Evolutionary conservation across 1,140 invertebrate genomes (phyloP).

Genomic region (Rhopalosiphum maidis): DNA sequence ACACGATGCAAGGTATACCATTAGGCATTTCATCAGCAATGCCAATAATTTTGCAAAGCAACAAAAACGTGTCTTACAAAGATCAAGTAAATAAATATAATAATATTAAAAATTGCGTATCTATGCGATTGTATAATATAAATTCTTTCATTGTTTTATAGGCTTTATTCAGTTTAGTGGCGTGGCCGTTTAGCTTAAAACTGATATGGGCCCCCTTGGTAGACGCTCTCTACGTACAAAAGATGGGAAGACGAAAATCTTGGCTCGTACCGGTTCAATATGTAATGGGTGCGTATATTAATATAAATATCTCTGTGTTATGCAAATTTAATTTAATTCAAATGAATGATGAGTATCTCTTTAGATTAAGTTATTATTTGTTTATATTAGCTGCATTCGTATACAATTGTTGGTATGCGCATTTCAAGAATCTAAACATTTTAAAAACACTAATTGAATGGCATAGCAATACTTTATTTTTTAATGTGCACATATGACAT

Average conservation of each 20-base stretch:
- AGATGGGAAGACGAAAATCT: conserved; percentile 74
- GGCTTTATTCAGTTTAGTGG: conserved; percentile 97
- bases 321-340: not conserved
- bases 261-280: conserved; percentile 81
- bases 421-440: not conserved
- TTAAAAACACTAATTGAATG: not conserved
- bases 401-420: not conserved
- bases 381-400: not conserved
- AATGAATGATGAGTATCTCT: not conserved
- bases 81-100: conserved; percentile 70
- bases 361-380: not conserved
- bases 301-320: not conserved
- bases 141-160: too few species aligned
- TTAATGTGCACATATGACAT: too few species aligned
- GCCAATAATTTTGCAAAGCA: conserved; percentile 93
- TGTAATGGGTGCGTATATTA: conserved; percentile 72
- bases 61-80: conserved; percentile 88
- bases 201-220: conserved; percentile 98
- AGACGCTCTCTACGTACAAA: conserved; percentile 84
- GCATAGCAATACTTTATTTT: too few species aligned
- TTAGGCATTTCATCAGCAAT: conserved; percentile 92
- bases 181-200: conserved; percentile 98
- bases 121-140: not conserved
- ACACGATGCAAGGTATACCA: conserved; percentile 95
- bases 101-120: not conserved